Evolutionary conservation across 2,113 vertebrate species (phyloP).

Genomic region (Cryptotis parvus): DNA sequence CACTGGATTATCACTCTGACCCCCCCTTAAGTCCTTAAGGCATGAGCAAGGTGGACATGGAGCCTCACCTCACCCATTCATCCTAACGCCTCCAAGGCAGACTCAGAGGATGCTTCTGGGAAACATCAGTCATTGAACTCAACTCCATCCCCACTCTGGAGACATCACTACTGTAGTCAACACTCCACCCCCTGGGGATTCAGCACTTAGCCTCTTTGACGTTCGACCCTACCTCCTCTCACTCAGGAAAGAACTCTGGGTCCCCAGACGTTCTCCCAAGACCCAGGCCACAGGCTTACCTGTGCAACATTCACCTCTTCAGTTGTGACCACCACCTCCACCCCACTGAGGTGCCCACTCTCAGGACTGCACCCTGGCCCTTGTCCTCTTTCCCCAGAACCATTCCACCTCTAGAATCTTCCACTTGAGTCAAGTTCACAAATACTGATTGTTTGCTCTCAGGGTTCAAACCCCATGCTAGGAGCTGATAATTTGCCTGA

Average conservation of each 20-base stretch:
- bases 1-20: too few species aligned
- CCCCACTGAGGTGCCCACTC: neutral
- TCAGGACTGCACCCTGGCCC: neutral
- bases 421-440: neutral
- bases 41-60: neutral
- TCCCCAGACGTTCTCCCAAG: neutral
- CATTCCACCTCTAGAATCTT: conserved; percentile 1
- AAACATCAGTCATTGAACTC: neutral
- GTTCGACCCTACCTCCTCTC: neutral
- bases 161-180: neutral
- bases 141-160: neutral
- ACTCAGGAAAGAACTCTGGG: neutral
- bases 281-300: neutral
- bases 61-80: neutral
- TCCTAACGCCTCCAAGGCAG: neutral
- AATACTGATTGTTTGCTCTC: neutral
- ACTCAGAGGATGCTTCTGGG: neutral
- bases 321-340: neutral
- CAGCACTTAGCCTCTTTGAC: neutral
- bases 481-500: neutral
- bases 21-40: neutral
- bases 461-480: neutral
- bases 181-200: neutral
- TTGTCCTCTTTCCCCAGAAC: conserved; percentile 25
- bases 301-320: neutral